Percentiles rank a stretch among this genome's conserved stretches.
These are phyloP conservation scores for Chionodraco myersi DNA, from an alignment of 2,113 vertebrate genomes.

Conservation along the genomic window DNA sequence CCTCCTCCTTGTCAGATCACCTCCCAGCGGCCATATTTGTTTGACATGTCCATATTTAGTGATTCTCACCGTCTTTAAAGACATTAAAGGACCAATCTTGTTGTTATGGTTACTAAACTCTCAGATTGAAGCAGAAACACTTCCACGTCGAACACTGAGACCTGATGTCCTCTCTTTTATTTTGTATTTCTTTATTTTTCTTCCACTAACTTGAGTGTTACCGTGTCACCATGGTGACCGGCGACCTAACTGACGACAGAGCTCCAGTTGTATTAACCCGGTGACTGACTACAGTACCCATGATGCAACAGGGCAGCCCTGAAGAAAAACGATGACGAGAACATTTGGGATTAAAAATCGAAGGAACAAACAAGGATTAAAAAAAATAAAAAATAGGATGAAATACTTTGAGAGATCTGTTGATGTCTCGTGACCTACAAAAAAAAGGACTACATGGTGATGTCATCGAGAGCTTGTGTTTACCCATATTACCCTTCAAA, in stretches of 20 bases:
- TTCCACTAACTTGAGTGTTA: slow-evolving; percentile 37
- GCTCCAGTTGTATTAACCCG: slow-evolving; percentile 55
- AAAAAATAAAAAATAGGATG: neutral
- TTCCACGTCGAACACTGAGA: slow-evolving; percentile 6
- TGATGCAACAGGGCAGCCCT: slow-evolving; percentile 29
- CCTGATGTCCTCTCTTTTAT: neutral
- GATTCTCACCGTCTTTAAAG: slow-evolving; percentile 37
- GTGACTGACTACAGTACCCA: slow-evolving; percentile 51
- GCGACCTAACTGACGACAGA: slow-evolving; percentile 30
- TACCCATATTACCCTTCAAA: neutral
- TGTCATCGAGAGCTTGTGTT: slow-evolving; percentile 21
- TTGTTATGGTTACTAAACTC: slow-evolving; percentile 34
- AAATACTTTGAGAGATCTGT: neutral
- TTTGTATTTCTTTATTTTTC: neutral
- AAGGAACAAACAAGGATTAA: neutral
- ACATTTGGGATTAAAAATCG: neutral
- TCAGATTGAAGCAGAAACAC: slow-evolving; percentile 7
- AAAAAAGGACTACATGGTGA: slow-evolving; percentile 11
- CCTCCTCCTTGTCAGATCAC: slow-evolving; percentile 34
- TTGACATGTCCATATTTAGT: slow-evolving; percentile 33
- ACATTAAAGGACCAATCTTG: slow-evolving; percentile 34
- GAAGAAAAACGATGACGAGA: neutral
- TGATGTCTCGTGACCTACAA: slow-evolving; percentile 20
- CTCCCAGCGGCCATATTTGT: slow-evolving; percentile 48
- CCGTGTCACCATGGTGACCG: slow-evolving; percentile 30